A percentile compares a stretch with the other conserved stretches of the same genome.
Evolutionary conservation across 2,888 invertebrate species (phyloP).

Genomic region (Pecten maximus): DNA sequence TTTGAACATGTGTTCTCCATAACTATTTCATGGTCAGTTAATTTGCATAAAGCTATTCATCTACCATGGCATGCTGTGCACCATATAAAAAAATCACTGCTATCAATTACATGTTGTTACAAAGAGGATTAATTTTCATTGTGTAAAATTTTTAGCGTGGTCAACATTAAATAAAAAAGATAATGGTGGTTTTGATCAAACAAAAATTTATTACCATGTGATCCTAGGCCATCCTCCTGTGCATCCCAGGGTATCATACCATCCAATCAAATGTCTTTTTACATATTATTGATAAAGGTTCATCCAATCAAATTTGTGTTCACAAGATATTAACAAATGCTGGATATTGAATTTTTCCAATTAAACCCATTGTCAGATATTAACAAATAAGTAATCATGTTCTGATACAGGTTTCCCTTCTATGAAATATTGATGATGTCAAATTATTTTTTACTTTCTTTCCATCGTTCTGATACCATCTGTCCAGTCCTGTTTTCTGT

Average conservation of each 20-base stretch:
- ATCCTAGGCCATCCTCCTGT: background rate
- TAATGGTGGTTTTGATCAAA: background rate
- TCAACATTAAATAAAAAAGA: background rate
- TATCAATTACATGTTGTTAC: background rate
- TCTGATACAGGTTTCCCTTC: background rate
- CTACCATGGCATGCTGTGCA: background rate
- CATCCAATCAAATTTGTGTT: too few relatives aligned
- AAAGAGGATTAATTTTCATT: background rate
- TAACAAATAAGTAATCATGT: background rate
- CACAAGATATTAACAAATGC: background rate
- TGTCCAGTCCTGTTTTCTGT: background rate
- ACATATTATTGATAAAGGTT: background rate
- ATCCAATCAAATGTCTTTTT: background rate
- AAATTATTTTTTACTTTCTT: slow-evolving; percentile 20
- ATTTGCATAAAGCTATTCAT: background rate
- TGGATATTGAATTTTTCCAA: background rate
- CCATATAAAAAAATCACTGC: background rate
- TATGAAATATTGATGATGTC: slow-evolving; percentile 19
- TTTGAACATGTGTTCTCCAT: background rate
- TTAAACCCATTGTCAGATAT: background rate
- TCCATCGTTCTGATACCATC: background rate
- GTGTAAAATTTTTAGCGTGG: background rate
- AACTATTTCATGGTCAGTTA: background rate
- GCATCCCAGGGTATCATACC: background rate
- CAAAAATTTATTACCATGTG: background rate